Evolutionary conservation across 1,140 invertebrate genomes (phyloP), one percentile per base, ranked within the genome.

Genomic region (Zophobas atratus): DNA sequence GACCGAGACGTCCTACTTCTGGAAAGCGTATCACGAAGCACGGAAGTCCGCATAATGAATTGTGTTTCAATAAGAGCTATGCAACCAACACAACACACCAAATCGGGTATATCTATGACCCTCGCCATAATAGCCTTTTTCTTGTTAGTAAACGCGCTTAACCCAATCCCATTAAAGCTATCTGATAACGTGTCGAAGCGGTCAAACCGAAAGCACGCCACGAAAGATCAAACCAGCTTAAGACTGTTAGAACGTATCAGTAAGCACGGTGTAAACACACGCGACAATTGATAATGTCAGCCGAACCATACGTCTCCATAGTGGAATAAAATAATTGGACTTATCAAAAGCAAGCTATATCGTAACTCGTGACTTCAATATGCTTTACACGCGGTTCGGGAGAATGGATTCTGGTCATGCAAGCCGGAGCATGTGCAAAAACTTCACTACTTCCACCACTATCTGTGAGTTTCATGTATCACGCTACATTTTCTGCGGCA

Each of bases 321-420:
- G 72, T 4, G 43, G 63, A 72, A 1, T 51, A 51, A 51, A 75
- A 75, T 75, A 75, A 75, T 75, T 75, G 55, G 55, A 75, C 55
- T 75, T 75, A 75, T 75, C 73, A 75, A 75, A 75, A 75, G 51
- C 39, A 49, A 57, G 53, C 72, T 35, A 57, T 75, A 75, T 71
- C 43, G 57, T 48, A 73, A 75, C 5, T 75, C 73, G 73, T 75
- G 55, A 75, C 73, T 75, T 75, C 73, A 63, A 75, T 75, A 75
- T 75, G 35, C 57, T 75, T 75, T 60, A 75, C 49, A 53, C 48
- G 48, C 5, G 53, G 43, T 72, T 63, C 51, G 36, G 56, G 56
- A 35, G 70, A 74, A 72, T 73, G 49, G 70, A 36, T 20, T 73
- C 53, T 35, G 49, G 70, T 56, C 76, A 77, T 63, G 77, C 70